Evolutionary conservation across 2,888 invertebrate species (phyloP).

Genomic region (Cheilosia pagana): DNA sequence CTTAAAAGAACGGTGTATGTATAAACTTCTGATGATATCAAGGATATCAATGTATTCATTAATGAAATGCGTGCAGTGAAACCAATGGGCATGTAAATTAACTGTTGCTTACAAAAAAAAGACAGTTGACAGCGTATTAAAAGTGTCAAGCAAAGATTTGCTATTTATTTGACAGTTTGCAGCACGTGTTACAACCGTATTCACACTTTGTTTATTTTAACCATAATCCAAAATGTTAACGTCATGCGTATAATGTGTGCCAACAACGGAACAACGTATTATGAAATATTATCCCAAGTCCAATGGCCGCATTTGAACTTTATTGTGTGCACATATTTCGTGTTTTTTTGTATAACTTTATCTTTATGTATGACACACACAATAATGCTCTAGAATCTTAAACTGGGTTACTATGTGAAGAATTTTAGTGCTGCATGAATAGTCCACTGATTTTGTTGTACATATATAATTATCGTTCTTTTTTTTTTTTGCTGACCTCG

Average conservation of each 20-base stretch:
- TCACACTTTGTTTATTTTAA: slow-evolving; percentile 23
- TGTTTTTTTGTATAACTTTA: slow-evolving; percentile 20
- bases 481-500: slow-evolving; percentile 5
- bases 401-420: slow-evolving; percentile 65
- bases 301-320: slow-evolving; percentile 71
- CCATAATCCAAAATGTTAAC: background rate
- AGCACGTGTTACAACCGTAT: slow-evolving; percentile 35
- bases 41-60: background rate
- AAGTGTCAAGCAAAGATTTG: background rate
- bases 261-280: slow-evolving; percentile 19
- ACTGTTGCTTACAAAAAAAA: background rate
- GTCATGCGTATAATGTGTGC: slow-evolving; percentile 17
- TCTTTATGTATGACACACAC: slow-evolving; percentile 33
- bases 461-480: slow-evolving; percentile 14
- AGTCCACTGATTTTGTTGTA: slow-evolving; percentile 35
- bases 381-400: slow-evolving; percentile 23
- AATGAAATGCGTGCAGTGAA: background rate
- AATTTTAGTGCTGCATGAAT: slow-evolving; percentile 57
- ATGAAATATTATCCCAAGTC: slow-evolving; percentile 54
- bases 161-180: background rate
- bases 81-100: background rate
- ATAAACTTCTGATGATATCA: background rate
- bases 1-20: background rate
- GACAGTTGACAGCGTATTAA: background rate
- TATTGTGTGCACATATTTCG: background rate